Evolutionary conservation across 2,797 vertebrate species (phyloP), one percentile per base, ranked within the genome.

Genomic region (Epinephelus coioides): DNA sequence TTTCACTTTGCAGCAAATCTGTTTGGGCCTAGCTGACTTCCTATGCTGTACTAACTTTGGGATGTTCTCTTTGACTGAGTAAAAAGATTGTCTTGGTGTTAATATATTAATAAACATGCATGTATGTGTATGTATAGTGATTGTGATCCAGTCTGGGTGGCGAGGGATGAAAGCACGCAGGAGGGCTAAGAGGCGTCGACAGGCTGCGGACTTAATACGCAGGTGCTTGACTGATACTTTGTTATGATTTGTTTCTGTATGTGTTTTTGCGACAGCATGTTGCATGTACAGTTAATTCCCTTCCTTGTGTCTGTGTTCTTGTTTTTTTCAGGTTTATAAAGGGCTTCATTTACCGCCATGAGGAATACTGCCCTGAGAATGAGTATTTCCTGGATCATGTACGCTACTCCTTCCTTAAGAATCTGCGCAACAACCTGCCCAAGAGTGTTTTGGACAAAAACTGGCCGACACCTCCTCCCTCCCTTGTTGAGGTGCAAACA

Each of bases 91-190:
- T 43, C 1, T 53, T 64, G 64, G 46, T 84, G 70, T 63, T 83
- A 2, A 87, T 71, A 12, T 15, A 34, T 34, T 34, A 34, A 34
- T 34, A 34, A 34, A 13, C 15, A 1, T 76, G 66, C 56, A 60
- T 84, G 18, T 72, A 5, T 88, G n/a, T 88, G 68, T 82, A 18
- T 79, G 44, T 85, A 12, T 63, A 99, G 98, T 97, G 34, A 95
- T 98, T 71, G 86, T 94, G 21, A 97, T 99, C 94, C 98, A 99
- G 95, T 97, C 98, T 0, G 99, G 95, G 92, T 99, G 98, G 98
- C 94, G 98, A 78, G 98, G 98, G 51, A 97, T 96, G 17, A 89
- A 98, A 92, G 98, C 95, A 23, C 96, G 98, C 78, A 95, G 96
- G 90, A 97, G 95, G 93, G 98, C 98, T 19, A 96, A 94, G 79